A percentile compares a stretch with the other conserved stretches of the same genome.
Evolutionary conservation across 2,113 vertebrate species (phyloP).

Genomic region (Tricholaema leucomelas): DNA sequence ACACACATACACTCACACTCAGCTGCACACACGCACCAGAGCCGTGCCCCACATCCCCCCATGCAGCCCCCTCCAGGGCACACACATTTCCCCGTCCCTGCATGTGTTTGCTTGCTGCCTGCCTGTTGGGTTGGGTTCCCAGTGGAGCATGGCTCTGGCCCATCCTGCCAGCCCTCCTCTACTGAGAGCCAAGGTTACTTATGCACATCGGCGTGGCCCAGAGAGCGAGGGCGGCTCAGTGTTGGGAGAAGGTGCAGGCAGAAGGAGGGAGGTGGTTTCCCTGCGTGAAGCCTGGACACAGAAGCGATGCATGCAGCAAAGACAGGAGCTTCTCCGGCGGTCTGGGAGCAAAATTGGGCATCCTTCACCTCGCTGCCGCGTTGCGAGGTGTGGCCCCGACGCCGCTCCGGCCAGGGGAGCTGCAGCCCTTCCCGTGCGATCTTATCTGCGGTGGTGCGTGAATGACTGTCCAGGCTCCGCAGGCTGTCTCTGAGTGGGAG

Average conservation of each 20-base stretch:
- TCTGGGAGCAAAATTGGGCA: not conserved
- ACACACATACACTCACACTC: not conserved
- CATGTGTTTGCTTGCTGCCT: not conserved
- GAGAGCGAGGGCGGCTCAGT: not conserved
- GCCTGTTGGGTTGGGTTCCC: not conserved
- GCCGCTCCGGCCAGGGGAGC: not conserved
- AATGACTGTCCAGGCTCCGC: not conserved
- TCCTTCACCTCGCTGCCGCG: rapidly evolving
- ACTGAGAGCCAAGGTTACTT: not conserved
- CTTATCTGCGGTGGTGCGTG: not conserved
- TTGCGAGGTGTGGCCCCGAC: rapidly evolving
- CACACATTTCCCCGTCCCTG: rapidly evolving
- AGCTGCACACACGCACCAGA: not conserved
- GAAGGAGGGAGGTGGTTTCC: not conserved
- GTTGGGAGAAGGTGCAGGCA: not conserved
- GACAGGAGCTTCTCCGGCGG: not conserved
- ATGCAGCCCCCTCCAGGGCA: rapidly evolving
- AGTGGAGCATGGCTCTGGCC: not conserved
- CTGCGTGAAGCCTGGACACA: not conserved
- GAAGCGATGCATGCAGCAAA: not conserved
- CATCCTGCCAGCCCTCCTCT: not conserved
- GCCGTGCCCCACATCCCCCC: rapidly evolving
- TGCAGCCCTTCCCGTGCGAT: not conserved
- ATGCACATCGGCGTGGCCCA: not conserved
- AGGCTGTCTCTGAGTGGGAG: not conserved